Evolutionary conservation across 2,113 vertebrate species (phyloP), one percentile per base, ranked within the genome.

Genomic region (Lamprotornis superbus): DNA sequence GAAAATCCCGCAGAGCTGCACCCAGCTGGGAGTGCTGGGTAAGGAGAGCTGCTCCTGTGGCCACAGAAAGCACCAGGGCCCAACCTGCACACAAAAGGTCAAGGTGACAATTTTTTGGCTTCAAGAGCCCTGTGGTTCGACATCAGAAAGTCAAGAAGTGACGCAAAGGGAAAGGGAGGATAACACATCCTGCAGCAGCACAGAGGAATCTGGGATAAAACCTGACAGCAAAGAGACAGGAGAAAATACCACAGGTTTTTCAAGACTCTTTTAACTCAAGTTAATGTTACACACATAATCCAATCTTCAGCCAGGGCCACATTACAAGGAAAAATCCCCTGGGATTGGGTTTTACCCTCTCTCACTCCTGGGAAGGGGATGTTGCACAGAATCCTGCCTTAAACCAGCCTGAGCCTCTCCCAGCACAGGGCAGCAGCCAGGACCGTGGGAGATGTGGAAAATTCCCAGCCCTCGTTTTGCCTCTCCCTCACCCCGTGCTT

Each of bases 11-110:
- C 59, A 57, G 21, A 42, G 73, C 5, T 3, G 30, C 2, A 9
- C 5, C 14, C 11, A 37, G 6, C 0, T 5, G 13, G 46, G 31
- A 35, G 17, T 1, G 1, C 18, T 2, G 39, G 28, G 40, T 0
- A 3, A 57, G 69, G 44, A 24, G 20, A 59, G 33, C 21, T 40
- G 9, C 0, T 8, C 24, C 19, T 0, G 0, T 0, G 15, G 19
- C 57, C 15, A 61, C 7, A 35, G 44, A 52, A 33, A 67, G 35
- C 70, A 5, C 4, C 23, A 24, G 53, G 12, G 33, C 3, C n/a
- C 5, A 7, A 15, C 14, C 3, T 0, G 1, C 46, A 10, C 1
- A 1, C 37, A 12, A 12, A 63, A 56, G 42, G 24, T 10, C 35
- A 25, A 57, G 64, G 44, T 1, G 7, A 27, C 16, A 49, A 2